Conservation (phyloP, 2,113 vertebrate species). For the Pheucticus melanocephalus region DNA sequence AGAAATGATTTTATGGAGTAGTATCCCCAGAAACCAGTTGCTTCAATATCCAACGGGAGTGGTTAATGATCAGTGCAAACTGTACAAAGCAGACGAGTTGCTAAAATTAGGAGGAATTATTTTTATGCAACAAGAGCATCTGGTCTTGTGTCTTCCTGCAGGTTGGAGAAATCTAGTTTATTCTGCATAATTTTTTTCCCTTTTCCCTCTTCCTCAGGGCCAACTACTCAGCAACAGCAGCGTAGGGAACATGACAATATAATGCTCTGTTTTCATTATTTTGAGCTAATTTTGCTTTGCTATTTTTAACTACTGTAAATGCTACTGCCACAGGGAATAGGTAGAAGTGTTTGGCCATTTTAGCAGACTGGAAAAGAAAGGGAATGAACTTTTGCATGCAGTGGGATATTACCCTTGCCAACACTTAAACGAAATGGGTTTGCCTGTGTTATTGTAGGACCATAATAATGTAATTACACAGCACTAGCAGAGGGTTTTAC, state of each 20-base stretch:
- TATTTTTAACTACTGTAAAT: conserved; percentile 53
- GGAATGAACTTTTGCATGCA: conserved; percentile 17
- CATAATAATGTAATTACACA: conserved; percentile 49
- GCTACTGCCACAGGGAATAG: conserved; percentile 41
- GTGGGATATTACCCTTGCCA: conserved; percentile 42
- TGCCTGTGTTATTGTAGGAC: conserved; percentile 48
- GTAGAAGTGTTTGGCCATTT: conserved; percentile 33
- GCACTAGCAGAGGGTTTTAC: conserved; percentile 18
- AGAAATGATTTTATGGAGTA: not conserved
- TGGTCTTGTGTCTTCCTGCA: not conserved
- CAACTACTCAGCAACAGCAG: not conserved
- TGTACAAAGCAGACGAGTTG: not conserved
- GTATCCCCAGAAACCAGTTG: not conserved
- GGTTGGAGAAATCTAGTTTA: not conserved
- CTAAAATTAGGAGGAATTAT: not conserved
- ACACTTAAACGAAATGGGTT: conserved; percentile 15
- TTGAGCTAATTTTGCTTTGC: not conserved
- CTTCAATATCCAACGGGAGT: not conserved
- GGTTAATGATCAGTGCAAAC: not conserved
- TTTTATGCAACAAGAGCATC: not conserved
- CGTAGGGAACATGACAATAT: not conserved
- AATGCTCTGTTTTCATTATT: conserved; percentile 29
- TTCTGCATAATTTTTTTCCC: not conserved
- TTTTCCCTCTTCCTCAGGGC: not conserved
- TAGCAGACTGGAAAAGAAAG: conserved; percentile 40